These are phyloP conservation scores for Drosophila mimetica DNA, from an alignment of 2,888 invertebrate genomes.

Conservation along the genomic window DNA sequence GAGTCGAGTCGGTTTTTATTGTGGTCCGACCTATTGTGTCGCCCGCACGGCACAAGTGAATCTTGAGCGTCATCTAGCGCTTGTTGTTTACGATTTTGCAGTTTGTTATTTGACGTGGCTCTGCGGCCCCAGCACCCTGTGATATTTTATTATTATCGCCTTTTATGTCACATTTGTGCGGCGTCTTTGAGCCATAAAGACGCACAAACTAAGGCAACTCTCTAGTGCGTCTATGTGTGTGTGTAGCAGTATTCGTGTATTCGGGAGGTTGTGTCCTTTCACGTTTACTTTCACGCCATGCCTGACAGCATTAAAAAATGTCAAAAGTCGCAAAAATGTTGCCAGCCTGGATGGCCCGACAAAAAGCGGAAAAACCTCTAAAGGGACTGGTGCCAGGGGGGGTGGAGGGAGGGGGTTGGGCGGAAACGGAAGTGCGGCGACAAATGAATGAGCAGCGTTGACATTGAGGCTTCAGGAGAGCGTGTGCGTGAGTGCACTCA, in stretches of 20 bases:
- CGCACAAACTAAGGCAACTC: conserved; percentile 73
- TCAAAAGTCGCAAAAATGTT: conserved; percentile 79
- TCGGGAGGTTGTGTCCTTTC: conserved; percentile 43
- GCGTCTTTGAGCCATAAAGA: conserved; percentile 80
- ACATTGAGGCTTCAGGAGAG: conserved; percentile 65
- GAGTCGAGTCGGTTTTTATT: conserved; percentile 45
- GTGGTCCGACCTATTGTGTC: conserved; percentile 32
- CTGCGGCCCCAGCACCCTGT: conserved; percentile 40
- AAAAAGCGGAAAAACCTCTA: conserved; percentile 10
- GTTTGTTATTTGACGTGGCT: conserved; percentile 71
- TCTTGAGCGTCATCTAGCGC: conserved; percentile 76
- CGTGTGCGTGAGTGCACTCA: conserved; percentile 21
- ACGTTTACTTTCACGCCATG: conserved; percentile 73
- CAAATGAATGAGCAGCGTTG: conserved; percentile 72
- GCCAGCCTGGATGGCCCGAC: conserved; percentile 52
- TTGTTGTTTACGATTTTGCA: conserved; percentile 77
- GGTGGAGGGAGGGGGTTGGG: background rate
- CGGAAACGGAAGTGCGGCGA: conserved; percentile 48
- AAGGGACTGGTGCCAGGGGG: conserved; percentile 46
- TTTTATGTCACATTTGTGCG: conserved; percentile 78
- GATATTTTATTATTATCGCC: conserved; percentile 80
- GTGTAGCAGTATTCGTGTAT: conserved; percentile 16
- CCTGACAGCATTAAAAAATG: conserved; percentile 79
- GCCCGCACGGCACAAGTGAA: conserved; percentile 58
- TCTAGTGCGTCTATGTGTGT: conserved; percentile 18